Evolutionary conservation across 2,113 vertebrate genomes (phyloP).

Genomic region (Brachyistius frenatus): DNA sequence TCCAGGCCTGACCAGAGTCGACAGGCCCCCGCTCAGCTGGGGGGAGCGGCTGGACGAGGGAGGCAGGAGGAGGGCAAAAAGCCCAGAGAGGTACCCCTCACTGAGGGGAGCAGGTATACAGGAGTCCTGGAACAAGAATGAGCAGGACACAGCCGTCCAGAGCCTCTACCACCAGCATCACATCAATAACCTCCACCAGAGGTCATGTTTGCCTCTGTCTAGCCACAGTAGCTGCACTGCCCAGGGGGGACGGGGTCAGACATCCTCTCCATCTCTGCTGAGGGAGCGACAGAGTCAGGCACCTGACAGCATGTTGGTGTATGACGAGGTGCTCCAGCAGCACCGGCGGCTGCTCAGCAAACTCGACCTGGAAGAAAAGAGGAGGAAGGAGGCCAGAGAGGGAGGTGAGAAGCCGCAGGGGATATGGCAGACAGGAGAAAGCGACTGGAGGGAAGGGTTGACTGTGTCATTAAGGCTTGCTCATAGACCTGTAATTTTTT

Average conservation of each 20-base stretch:
- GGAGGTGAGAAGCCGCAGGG: conserved; percentile 86
- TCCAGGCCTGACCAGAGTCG: conserved; percentile 76
- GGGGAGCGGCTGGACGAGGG: conserved; percentile 82
- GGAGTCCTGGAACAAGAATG: conserved; percentile 87
- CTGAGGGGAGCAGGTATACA: conserved; percentile 78
- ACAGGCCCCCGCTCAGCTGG: conserved; percentile 78
- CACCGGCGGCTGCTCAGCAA: conserved; percentile 95
- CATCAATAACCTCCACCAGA: conserved; percentile 83
- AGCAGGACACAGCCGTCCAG: conserved; percentile 90
- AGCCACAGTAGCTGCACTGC: conserved; percentile 78
- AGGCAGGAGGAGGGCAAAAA: conserved; percentile 82
- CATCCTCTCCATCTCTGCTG: conserved; percentile 53
- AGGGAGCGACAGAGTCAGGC: conserved; percentile 79
- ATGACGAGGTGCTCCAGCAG: conserved; percentile 93
- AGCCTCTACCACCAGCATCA: conserved; percentile 71
- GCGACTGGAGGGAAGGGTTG: conserved; percentile 2
- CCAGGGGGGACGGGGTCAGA: conserved; percentile 13
- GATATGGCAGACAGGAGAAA: background rate
- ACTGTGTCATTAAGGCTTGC: conserved; percentile 1
- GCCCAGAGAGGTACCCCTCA: conserved; percentile 84
- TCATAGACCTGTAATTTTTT: background rate
- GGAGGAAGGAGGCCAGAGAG: conserved; percentile 92
- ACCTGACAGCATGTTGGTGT: conserved; percentile 83
- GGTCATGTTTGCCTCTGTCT: conserved; percentile 68
- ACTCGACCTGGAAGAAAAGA: conserved; percentile 94